Percentiles rank a stretch among this genome's conserved stretches.
phyloP scores from a whole-genome alignment of 2,888 invertebrate species.

The Trissoscelio sp. region DNA sequence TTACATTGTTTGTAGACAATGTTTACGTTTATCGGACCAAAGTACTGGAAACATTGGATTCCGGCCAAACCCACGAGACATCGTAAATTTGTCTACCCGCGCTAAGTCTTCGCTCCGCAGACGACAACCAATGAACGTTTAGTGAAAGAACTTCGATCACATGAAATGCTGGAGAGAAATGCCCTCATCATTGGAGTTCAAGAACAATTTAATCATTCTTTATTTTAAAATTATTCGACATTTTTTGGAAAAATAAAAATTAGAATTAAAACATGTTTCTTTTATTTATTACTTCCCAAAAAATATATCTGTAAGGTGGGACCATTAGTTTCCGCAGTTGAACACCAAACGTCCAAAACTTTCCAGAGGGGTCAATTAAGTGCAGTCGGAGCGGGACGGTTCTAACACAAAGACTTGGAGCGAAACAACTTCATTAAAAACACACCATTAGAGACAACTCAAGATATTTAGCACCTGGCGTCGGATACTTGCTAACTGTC shows the following conservation, averaged over 20 bases:
- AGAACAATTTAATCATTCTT: neutral
- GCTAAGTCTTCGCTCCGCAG: conserved; percentile 62
- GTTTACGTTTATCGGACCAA: conserved; percentile 71
- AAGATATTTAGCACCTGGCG: conserved; percentile 65
- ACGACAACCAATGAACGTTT: conserved; percentile 70
- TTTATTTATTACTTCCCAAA: no score
- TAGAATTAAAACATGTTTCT: no score
- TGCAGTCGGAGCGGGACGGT: conserved; percentile 48
- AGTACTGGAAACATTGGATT: conserved; percentile 69
- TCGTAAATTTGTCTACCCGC: conserved; percentile 72
- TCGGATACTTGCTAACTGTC: conserved; percentile 31
- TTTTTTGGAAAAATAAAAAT: conserved; percentile 1
- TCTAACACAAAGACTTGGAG: conserved; percentile 49
- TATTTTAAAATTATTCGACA: conserved; percentile 1
- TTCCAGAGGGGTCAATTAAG: conserved; percentile 66
- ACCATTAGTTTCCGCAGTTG: conserved; percentile 50
- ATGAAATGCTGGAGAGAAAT: conserved; percentile 14
- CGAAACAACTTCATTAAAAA: conserved; percentile 70
- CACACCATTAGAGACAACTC: conserved; percentile 58
- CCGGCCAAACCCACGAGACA: conserved; percentile 67
- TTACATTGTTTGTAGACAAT: conserved; percentile 72
- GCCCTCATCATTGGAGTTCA: conserved; percentile 10
- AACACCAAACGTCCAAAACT: conserved; percentile 46
- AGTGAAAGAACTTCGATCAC: conserved; percentile 41
- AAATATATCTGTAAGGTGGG: no score